These are phyloP conservation scores for Plagiodera versicolora DNA, from an alignment of 2,888 invertebrate species.

Conservation along the genomic window DNA sequence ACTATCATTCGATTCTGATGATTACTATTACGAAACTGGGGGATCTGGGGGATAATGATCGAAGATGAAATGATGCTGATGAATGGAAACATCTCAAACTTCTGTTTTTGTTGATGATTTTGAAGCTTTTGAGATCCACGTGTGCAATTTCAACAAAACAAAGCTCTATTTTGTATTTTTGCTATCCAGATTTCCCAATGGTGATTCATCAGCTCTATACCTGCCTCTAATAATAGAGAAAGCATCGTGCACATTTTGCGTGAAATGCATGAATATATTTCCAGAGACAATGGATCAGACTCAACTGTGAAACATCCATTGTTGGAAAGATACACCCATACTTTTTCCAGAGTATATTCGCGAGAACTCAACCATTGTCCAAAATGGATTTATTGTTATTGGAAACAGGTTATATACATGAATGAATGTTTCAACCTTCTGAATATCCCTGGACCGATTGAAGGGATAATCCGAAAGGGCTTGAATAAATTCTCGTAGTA, in stretches of 20 bases:
- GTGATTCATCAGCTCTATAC: not conserved
- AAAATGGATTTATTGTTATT: conserved; percentile 6
- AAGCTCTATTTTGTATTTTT: not conserved
- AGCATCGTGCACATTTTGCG: not conserved
- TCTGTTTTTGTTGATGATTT: no score
- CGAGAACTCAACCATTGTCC: not conserved
- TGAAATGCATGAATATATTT: not conserved
- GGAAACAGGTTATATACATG: not conserved
- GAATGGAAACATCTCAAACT: no score
- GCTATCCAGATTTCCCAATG: not conserved
- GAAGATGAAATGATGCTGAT: no score
- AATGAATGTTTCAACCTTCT: not conserved
- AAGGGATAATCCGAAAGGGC: conserved; percentile 11
- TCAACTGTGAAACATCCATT: not conserved
- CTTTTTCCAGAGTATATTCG: not conserved
- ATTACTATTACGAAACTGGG: no score
- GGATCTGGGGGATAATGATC: no score
- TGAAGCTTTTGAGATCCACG: no score
- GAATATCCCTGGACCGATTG: not conserved
- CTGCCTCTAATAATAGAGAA: not conserved
- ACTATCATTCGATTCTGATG: no score
- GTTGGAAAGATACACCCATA: conserved; percentile 2
- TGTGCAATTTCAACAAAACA: no score
- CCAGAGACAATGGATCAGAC: not conserved
- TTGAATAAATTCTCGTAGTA: conserved; percentile 17